Evolutionary conservation across 1,140 invertebrate species (phyloP).

Genomic region (Drosophila nannoptera): DNA sequence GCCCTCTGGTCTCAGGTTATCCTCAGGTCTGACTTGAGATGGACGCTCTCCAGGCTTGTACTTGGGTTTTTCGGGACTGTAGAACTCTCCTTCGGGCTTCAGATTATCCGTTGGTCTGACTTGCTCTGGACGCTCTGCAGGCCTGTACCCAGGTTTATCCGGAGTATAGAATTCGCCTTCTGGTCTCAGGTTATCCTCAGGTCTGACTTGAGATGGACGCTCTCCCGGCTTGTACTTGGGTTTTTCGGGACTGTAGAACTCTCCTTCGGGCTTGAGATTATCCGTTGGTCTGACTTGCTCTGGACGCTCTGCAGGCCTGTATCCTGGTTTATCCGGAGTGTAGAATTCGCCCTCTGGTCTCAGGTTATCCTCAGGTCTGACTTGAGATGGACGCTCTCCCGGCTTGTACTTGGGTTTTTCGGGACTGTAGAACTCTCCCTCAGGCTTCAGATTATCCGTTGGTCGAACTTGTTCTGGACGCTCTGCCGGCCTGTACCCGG

Average conservation of each 20-base stretch:
- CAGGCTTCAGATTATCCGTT: slow-evolving; percentile 50
- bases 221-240: slow-evolving; percentile 80
- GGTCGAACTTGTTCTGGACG: slow-evolving; percentile 77
- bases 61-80: slow-evolving; percentile 78
- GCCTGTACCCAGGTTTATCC: slow-evolving; percentile 70
- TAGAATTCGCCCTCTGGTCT: slow-evolving; percentile 83
- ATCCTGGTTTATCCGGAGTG: slow-evolving; percentile 78
- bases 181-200: slow-evolving; percentile 83
- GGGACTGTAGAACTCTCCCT: slow-evolving; percentile 78
- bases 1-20: slow-evolving; percentile 59
- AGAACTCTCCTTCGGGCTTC: slow-evolving; percentile 81
- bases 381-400: slow-evolving; percentile 78
- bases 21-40: slow-evolving; percentile 14
- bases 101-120: slow-evolving; percentile 82
- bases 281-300: slow-evolving; percentile 79
- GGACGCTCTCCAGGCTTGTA: slow-evolving; percentile 1
- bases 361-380: slow-evolving; percentile 80
- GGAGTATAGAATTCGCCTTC: slow-evolving; percentile 73
- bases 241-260: slow-evolving; percentile 81
- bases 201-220: slow-evolving; percentile 80
- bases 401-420: slow-evolving; percentile 68
- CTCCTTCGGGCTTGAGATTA: slow-evolving; percentile 82
- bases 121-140: slow-evolving; percentile 75
- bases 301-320: slow-evolving; percentile 78
- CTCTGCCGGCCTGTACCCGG: slow-evolving; percentile 79